Base-by-base conservation (phyloP, 64 coral and sea anemone species). In the Trachythela sp. region DNA sequence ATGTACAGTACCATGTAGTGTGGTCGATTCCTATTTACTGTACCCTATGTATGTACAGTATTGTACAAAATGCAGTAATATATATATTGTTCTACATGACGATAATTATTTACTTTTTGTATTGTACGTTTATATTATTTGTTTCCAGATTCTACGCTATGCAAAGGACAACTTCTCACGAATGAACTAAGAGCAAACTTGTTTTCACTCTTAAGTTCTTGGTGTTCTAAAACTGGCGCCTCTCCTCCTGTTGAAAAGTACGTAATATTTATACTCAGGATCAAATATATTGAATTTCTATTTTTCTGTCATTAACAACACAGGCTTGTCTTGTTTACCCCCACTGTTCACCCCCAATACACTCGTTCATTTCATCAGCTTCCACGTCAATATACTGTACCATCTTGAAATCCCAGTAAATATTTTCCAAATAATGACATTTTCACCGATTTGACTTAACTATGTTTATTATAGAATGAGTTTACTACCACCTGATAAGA, bases 161-260 rank as follows among this genome's bases (percentile, higher is more conserved):
- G 75, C 37, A 45, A 88, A 70, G 84, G 86, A 33, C 71, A 88
- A 35, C 86, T 98, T 37, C 35, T 98, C 9, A 88, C 93, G 8
- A 80, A 77, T 75, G 95, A 94, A 56, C 54, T 98, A 75, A 93
- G 95, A 36, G 90, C 89, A 52, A 94, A 90, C 77, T 52, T 98
- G 71, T 98, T 98, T 93, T 94, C 91, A 75, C 91, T 94, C 48
- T 94, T 98, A 39, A 94, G 95, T 41, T 94, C 93, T 42, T 98
- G 95, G 95, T 98, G 95, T 71, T 93, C 93, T 1, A 93, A 94
- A 45, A 92, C 91, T 89, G 93, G 93, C 43, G 88, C 90, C 18
- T 94, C 94, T 85, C 91, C 83, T 4, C 88, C 83, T 50, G 86
- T 35, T 35, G 75, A 80, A 37, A 80, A 80, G 75, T 80, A 80